phyloP scores from a whole-genome alignment of 2,888 invertebrate genomes.

The Synergus japonicus region DNA sequence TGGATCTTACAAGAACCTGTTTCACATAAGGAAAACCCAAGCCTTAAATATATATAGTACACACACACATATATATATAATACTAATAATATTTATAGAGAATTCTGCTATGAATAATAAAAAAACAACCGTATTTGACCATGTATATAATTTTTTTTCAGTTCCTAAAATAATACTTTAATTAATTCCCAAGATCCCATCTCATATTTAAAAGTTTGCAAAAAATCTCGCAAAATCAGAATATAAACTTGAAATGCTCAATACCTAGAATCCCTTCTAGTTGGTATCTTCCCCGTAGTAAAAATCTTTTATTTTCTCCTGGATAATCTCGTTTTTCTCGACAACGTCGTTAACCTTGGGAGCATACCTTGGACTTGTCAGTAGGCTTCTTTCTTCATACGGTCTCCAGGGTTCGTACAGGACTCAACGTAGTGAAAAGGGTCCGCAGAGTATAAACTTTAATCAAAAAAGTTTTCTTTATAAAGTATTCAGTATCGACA shows the following conservation, averaged over 20 bases:
- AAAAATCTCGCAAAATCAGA: neutral
- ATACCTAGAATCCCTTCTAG: neutral
- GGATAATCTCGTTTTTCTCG: slow-evolving; percentile 18
- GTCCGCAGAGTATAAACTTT: neutral
- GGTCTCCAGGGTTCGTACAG: neutral
- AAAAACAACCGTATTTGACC: neutral
- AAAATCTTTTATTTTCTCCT: slow-evolving; percentile 11
- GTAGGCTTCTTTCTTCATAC: slow-evolving; percentile 22
- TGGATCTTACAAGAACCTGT: neutral
- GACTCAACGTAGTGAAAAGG: neutral
- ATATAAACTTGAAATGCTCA: neutral
- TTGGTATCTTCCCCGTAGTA: neutral
- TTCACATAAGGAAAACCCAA: neutral
- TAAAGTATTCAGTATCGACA: neutral
- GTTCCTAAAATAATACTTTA: too few species aligned
- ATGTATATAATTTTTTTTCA: neutral
- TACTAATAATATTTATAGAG: neutral
- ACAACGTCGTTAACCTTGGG: slow-evolving; percentile 23
- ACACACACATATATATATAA: too few species aligned
- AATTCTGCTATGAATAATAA: neutral
- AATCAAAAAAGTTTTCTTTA: neutral
- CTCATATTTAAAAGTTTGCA: neutral
- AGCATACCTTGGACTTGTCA: neutral
- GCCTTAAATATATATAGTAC: neutral
- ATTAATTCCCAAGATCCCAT: too few species aligned